These are phyloP conservation scores for Akabosia matsudoensis DNA, from an alignment of 1,140 invertebrate genomes.

Conservation along the genomic window DNA sequence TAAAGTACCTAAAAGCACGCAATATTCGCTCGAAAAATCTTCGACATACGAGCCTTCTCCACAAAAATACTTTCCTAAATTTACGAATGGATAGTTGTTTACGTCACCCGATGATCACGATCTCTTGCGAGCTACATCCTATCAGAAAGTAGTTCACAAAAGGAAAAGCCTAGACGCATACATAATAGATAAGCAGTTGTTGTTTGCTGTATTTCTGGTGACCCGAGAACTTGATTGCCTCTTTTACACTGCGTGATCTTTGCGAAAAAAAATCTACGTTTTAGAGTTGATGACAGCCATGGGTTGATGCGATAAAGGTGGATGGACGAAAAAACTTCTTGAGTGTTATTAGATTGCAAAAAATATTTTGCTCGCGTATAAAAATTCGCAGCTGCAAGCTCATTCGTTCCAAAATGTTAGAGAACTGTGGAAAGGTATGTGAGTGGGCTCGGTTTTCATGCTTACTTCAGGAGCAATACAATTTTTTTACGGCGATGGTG, in stretches of 20 bases:
- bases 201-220: neutral
- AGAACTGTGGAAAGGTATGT: neutral
- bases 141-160: neutral
- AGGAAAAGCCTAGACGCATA: too few relatives aligned
- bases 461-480: too few relatives aligned
- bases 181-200: neutral
- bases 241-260: neutral
- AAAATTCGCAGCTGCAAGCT: too few relatives aligned
- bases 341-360: too few relatives aligned
- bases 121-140: too few relatives aligned
- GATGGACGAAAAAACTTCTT: too few relatives aligned
- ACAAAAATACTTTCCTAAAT: too few relatives aligned
- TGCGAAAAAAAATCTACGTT: neutral
- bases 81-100: too few relatives aligned
- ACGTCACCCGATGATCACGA: neutral
- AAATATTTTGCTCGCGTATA: too few relatives aligned
- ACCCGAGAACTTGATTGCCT: constrained; percentile 10
- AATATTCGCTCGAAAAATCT: too few relatives aligned
- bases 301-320: neutral
- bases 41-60: too few relatives aligned
- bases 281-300: neutral
- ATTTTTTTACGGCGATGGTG: neutral
- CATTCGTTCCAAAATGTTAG: neutral
- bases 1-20: neutral
- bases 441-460: too few relatives aligned